phyloP scores from a whole-genome alignment of 2,113 vertebrate species.

The Laticauda colubrina region DNA sequence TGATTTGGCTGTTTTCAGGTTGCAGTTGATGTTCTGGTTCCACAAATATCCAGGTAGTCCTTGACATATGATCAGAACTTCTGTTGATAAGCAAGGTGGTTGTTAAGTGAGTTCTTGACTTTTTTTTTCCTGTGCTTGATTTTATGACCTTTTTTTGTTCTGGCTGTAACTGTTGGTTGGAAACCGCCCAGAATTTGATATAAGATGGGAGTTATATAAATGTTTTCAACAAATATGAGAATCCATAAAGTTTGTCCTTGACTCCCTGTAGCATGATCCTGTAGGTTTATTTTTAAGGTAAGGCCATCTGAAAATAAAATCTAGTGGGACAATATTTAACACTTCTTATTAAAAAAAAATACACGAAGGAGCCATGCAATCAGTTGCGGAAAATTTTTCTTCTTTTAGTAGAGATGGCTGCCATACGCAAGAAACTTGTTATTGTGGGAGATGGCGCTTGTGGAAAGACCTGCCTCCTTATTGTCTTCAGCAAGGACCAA shows the following conservation, averaged over 20 bases:
- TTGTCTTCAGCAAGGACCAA: conserved; percentile 98
- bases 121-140: no score
- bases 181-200: no score
- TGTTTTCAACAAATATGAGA: neutral
- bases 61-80: no score
- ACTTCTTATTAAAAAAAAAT: neutral
- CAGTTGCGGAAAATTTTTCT: neutral
- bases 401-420: conserved; percentile 81
- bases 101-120: no score
- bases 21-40: neutral
- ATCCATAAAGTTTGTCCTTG: neutral
- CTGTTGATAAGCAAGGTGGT: no score
- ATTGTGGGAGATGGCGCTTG: conserved; percentile 97
- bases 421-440: conserved; percentile 97
- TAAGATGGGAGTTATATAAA: no score
- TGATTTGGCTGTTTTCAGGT: neutral
- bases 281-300: neutral
- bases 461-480: conserved; percentile 95
- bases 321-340: neutral
- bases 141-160: no score
- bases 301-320: neutral
- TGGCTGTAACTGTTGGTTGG: no score
- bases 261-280: neutral
- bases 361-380: neutral
- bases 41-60: no score